A percentile compares a stretch with the other conserved stretches of the same genome.
These are phyloP conservation scores for Cetoscarus ocellatus DNA, from an alignment of 2,797 vertebrate genomes.

Conservation along the genomic window DNA sequence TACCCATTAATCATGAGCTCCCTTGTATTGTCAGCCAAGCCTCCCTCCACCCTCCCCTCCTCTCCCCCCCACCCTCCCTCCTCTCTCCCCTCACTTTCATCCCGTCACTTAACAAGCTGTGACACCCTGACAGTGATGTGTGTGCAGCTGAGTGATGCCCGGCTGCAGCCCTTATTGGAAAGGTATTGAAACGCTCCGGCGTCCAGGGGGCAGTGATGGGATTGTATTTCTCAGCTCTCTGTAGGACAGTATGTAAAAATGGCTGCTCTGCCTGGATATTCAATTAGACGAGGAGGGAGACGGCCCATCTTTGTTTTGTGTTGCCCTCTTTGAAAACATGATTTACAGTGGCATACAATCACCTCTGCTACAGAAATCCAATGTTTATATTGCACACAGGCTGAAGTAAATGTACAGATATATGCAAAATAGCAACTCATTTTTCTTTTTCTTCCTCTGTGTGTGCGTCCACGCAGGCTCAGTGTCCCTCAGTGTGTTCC, in stretches of 20 bases:
- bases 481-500: constrained; percentile 94
- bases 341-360: constrained; percentile 43
- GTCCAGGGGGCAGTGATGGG: constrained; percentile 46
- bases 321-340: constrained; percentile 22
- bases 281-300: constrained; percentile 57
- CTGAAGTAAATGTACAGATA: constrained; percentile 32
- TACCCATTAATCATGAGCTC: constrained; percentile 84
- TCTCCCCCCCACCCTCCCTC: constrained; percentile 5
- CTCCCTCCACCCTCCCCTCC: constrained; percentile 8
- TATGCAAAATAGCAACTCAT: constrained; percentile 22
- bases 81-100: constrained; percentile 61
- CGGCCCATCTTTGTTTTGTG: constrained; percentile 29
- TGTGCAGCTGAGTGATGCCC: constrained; percentile 73
- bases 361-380: constrained; percentile 2
- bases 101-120: constrained; percentile 80
- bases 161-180: constrained; percentile 68
- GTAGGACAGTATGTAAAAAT: constrained; percentile 62
- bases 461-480: constrained; percentile 85
- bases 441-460: constrained; percentile 16
- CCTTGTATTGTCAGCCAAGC: constrained; percentile 71
- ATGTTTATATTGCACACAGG: constrained; percentile 37
- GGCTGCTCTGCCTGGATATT: constrained; percentile 46
- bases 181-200: constrained; percentile 75
- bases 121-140: constrained; percentile 81
- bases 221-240: constrained; percentile 63